Percentiles rank a stretch among this genome's conserved stretches.
Evolutionary conservation across 2,797 vertebrate genomes (phyloP).

Genomic region (Hydrocynus forskahlii): DNA sequence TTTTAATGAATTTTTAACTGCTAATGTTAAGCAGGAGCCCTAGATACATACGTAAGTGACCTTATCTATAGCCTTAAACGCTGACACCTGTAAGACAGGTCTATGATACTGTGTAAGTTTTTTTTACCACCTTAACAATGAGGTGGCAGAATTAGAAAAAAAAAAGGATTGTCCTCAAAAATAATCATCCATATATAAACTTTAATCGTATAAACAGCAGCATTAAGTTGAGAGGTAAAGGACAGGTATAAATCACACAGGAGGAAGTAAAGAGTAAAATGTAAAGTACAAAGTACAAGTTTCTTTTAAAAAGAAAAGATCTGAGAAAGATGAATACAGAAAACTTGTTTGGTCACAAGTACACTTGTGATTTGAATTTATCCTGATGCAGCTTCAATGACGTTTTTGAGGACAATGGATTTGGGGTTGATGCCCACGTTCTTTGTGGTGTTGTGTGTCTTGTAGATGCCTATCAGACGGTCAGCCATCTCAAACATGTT

Average conservation of each 20-base stretch:
- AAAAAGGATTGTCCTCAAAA: not conserved
- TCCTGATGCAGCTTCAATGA: slow-evolving; percentile 59
- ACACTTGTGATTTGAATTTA: not conserved
- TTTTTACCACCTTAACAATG: not conserved
- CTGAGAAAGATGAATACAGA: not conserved
- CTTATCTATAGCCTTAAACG: too few relatives aligned
- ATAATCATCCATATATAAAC: not conserved
- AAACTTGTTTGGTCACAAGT: not conserved
- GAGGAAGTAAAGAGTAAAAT: not conserved
- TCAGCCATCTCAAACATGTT: slow-evolving; percentile 99
- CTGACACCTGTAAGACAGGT: not conserved
- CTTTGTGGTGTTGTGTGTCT: slow-evolving; percentile 94
- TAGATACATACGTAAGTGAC: not conserved
- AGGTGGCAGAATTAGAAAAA: not conserved
- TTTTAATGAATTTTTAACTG: not conserved
- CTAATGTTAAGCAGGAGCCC: not conserved
- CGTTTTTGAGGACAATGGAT: slow-evolving; percentile 82
- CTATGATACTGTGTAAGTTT: too few relatives aligned
- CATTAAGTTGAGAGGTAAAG: not conserved
- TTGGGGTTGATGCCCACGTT: slow-evolving; percentile 94
- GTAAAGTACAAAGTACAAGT: not conserved
- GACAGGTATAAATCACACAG: not conserved
- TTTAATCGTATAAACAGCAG: slow-evolving; percentile 27
- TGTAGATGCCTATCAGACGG: slow-evolving; percentile 95
- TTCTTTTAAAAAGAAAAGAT: not conserved